phyloP scores from a whole-genome alignment of 2,888 invertebrate genomes.

The Drosophila demipolita region DNA sequence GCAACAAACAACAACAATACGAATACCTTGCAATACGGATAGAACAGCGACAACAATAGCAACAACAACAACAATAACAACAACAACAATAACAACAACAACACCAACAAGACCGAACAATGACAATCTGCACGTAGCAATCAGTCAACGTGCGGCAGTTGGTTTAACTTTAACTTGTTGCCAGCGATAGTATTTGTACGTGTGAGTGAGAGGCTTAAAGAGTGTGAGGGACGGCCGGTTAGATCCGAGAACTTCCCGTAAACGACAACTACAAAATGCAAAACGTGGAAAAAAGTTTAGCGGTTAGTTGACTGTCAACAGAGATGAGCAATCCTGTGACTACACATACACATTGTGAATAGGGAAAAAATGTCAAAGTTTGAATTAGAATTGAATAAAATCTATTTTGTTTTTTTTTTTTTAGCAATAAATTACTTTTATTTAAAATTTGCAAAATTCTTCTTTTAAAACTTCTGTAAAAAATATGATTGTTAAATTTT shows the following conservation, averaged over 20 bases:
- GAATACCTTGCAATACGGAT: slow-evolving; percentile 44
- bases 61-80: slow-evolving; percentile 45
- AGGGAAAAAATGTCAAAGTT: neutral
- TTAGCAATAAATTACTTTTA: neutral
- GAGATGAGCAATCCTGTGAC: slow-evolving; percentile 66
- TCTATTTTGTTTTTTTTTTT: neutral
- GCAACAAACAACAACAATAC: slow-evolving; percentile 52
- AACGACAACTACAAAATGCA: slow-evolving; percentile 70
- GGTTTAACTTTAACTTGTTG: slow-evolving; percentile 78
- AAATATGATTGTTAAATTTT: neutral
- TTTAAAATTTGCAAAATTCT: neutral
- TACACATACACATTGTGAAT: slow-evolving; percentile 16
- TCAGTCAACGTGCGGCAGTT: slow-evolving; percentile 83
- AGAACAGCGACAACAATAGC: slow-evolving; percentile 51
- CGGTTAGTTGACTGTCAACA: slow-evolving; percentile 55
- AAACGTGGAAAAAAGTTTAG: slow-evolving; percentile 65
- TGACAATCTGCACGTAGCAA: slow-evolving; percentile 84
- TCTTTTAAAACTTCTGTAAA: neutral
- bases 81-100: slow-evolving; percentile 65
- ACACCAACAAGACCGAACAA: slow-evolving; percentile 67
- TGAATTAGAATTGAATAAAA: neutral
- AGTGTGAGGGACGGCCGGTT: slow-evolving; percentile 11
- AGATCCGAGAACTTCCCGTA: slow-evolving; percentile 57
- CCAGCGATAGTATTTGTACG: slow-evolving; percentile 57
- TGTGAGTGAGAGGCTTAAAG: slow-evolving; percentile 15